Conservation (phyloP, 2,888 invertebrate species). For the Dendrolimus houi region DNA sequence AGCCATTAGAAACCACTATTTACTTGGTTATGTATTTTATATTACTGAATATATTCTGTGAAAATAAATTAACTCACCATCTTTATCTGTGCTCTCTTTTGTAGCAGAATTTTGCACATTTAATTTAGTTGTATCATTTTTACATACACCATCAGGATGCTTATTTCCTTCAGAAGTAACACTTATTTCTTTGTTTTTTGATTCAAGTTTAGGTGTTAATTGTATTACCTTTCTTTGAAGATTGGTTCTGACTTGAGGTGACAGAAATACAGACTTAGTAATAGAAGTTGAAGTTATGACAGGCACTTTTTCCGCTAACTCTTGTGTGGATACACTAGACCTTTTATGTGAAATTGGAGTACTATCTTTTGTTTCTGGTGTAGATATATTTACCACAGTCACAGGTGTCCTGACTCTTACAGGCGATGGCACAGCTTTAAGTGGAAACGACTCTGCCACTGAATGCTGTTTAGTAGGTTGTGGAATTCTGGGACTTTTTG, state of each 20-base stretch:
- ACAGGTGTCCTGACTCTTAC: conserved; percentile 13
- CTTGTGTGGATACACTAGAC: conserved; percentile 5
- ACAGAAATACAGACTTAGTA: conserved; percentile 30
- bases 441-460: conserved; percentile 14
- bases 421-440: conserved; percentile 14
- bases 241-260: conserved; percentile 31
- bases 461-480: not conserved
- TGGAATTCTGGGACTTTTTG: conserved; percentile 33
- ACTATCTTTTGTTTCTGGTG: conserved; percentile 17
- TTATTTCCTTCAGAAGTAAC: conserved; percentile 11
- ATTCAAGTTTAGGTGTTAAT: conserved; percentile 25
- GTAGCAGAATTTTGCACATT: conserved; percentile 4
- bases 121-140: conserved; percentile 7
- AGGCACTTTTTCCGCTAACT: conserved; percentile 23
- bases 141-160: conserved; percentile 18
- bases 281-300: conserved; percentile 27
- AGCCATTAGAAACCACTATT: too few species aligned
- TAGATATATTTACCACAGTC: conserved; percentile 13
- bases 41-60: too few species aligned
- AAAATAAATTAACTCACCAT: too few species aligned
- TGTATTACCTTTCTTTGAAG: conserved; percentile 22
- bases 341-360: conserved; percentile 12
- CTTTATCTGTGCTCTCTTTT: too few species aligned
- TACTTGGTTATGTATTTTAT: too few species aligned
- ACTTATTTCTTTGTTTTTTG: conserved; percentile 8